A percentile compares a stretch with the other conserved stretches of the same genome.
Evolutionary conservation across 2,797 vertebrate species (phyloP).

Genomic region (Gymnoscopelus braueri): DNA sequence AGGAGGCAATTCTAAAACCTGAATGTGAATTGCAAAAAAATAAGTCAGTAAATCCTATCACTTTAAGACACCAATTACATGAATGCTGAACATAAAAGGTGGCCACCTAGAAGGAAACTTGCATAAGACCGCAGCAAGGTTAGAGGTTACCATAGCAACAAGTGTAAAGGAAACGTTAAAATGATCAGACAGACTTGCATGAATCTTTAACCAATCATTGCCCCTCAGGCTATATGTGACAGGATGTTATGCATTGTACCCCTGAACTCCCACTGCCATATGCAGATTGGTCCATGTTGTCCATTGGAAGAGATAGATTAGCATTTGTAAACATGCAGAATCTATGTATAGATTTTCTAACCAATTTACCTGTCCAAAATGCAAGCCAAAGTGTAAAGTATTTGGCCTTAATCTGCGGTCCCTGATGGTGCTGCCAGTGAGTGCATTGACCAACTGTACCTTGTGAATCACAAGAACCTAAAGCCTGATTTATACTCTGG

Average conservation of each 20-base stretch:
- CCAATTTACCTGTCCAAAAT: slow-evolving; percentile 48
- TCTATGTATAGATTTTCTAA: slow-evolving; percentile 60
- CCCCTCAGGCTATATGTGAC: slow-evolving; percentile 38
- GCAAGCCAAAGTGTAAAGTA: too few relatives aligned
- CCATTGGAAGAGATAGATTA: slow-evolving; percentile 41
- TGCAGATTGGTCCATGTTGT: slow-evolving; percentile 44
- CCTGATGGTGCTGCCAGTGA: too few relatives aligned
- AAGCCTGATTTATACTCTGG: too few relatives aligned
- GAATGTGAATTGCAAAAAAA: slow-evolving; percentile 13
- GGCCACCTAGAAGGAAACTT: slow-evolving; percentile 17
- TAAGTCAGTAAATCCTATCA: slow-evolving; percentile 18
- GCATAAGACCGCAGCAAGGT: slow-evolving; percentile 22
- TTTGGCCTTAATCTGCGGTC: too few relatives aligned
- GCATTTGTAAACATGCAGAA: slow-evolving; percentile 51
- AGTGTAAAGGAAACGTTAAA: slow-evolving; percentile 25
- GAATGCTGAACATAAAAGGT: slow-evolving; percentile 30
- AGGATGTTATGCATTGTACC: slow-evolving; percentile 33
- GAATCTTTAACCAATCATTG: slow-evolving; percentile 45
- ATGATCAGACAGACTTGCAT: slow-evolving; percentile 47
- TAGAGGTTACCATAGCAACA: slow-evolving; percentile 41
- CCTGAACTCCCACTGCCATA: slow-evolving; percentile 25
- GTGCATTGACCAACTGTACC: too few relatives aligned
- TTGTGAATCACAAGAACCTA: too few relatives aligned
- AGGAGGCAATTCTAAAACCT: background rate
- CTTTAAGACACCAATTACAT: slow-evolving; percentile 26